phyloP scores from a whole-genome alignment of 2,888 invertebrate species.

The Nyleta sp. region DNA sequence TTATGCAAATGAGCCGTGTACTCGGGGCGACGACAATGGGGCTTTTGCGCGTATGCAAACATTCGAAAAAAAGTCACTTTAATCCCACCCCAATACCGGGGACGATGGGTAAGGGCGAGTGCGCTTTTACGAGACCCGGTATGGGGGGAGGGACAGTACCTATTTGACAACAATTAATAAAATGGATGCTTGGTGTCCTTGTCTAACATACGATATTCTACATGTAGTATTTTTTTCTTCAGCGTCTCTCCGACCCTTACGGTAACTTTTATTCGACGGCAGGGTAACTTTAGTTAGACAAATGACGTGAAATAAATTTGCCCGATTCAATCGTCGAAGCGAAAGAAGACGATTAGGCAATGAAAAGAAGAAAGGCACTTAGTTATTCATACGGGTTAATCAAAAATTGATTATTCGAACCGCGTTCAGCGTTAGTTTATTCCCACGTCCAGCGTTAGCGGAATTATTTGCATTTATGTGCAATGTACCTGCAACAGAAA shows the following conservation, averaged over 20 bases:
- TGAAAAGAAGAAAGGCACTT: background rate
- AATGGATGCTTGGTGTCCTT: too few relatives aligned
- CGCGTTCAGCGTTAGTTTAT: background rate
- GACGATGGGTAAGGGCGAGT: conserved; percentile 62
- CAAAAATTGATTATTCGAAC: conserved; percentile 4
- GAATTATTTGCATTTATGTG: background rate
- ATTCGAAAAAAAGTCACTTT: conserved; percentile 67
- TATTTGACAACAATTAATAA: too few relatives aligned
- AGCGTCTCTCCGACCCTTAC: conserved; percentile 56
- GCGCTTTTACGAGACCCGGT: conserved; percentile 76
- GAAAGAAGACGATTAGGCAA: background rate
- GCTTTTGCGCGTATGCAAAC: conserved; percentile 70
- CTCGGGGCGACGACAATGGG: conserved; percentile 61
- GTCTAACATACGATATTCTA: conserved; percentile 70
- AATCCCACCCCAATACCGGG: conserved; percentile 56
- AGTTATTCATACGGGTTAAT: too few relatives aligned
- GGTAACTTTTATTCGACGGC: conserved; percentile 17
- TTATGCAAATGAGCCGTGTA: conserved; percentile 70
- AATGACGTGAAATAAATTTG: conserved; percentile 15
- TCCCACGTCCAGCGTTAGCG: background rate
- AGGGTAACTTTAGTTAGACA: background rate
- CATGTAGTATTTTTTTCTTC: conserved; percentile 75
- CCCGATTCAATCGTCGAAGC: background rate
- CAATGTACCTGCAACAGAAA: conserved; percentile 41
- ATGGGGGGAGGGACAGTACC: conserved; percentile 7